phyloP scores from a whole-genome alignment of 2,797 vertebrate genomes.

The Channallabes apus region DNA sequence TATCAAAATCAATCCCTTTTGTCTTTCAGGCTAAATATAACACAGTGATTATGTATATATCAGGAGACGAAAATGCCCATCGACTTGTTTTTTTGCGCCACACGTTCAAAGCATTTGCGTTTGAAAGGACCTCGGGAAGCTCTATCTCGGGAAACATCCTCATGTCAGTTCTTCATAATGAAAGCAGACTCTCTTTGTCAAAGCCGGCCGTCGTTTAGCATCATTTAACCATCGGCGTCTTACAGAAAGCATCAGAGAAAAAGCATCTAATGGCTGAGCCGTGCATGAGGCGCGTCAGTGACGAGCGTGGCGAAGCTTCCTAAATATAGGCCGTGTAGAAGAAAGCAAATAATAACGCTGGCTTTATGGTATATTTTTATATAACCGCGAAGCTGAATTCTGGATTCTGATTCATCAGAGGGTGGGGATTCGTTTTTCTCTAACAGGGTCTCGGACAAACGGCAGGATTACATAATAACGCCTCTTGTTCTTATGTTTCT shows the following conservation, averaged over 20 bases:
- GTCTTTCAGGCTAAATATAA: neutral
- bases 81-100: neutral
- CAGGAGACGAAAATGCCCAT: neutral
- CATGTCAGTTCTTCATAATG: neutral
- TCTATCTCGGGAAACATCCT: neutral
- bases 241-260: neutral
- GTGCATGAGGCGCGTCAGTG: neutral
- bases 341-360: neutral
- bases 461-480: too few relatives aligned
- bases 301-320: neutral
- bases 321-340: neutral
- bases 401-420: neutral
- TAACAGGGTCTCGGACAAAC: too few relatives aligned
- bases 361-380: too few relatives aligned
- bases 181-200: conserved; percentile 26
- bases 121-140: neutral
- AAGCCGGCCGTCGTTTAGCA: neutral
- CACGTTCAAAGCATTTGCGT: neutral
- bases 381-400: neutral
- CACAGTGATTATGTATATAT: neutral
- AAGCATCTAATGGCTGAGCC: conserved; percentile 23
- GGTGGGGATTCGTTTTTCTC: too few relatives aligned
- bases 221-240: conserved; percentile 10
- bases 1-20: neutral
- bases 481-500: too few relatives aligned